Evolutionary conservation across 2,113 vertebrate species (phyloP).

Genomic region (Naja naja): DNA sequence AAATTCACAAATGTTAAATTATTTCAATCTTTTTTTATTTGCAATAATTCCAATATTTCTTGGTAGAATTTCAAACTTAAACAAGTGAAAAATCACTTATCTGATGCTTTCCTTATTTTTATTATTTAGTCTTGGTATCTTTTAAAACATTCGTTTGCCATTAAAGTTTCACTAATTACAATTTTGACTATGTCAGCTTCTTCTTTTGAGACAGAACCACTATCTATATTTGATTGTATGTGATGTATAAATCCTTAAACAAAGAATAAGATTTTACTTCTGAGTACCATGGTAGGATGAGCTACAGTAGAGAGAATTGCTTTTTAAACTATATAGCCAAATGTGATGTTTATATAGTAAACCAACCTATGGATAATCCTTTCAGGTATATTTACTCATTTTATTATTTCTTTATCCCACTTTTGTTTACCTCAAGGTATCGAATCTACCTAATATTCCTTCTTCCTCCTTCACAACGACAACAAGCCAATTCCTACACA

Average conservation of each 20-base stretch:
- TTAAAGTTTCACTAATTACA: not conserved
- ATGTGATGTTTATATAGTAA: not conserved
- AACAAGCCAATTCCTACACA: not conserved
- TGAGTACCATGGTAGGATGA: not conserved
- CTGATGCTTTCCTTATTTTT: not conserved
- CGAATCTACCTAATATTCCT: not conserved
- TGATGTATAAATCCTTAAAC: not conserved
- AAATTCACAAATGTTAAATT: not conserved
- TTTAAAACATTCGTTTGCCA: not conserved
- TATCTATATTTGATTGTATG: not conserved
- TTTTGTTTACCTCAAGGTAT: not conserved
- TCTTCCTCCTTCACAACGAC: not conserved
- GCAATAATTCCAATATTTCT: not conserved
- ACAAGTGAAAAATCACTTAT: not conserved
- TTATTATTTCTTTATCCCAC: too few species aligned
- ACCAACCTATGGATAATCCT: not conserved
- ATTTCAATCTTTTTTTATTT: not conserved
- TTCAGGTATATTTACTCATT: not conserved
- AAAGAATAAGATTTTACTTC: not conserved
- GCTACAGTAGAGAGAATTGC: not conserved
- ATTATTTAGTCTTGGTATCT: not conserved
- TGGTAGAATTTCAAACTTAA: not conserved
- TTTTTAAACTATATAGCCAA: not conserved
- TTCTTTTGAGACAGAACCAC: not conserved
- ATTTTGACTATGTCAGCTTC: not conserved